phyloP scores from a whole-genome alignment of 2,113 vertebrate species.

The Lepidothrix coronata region DNA sequence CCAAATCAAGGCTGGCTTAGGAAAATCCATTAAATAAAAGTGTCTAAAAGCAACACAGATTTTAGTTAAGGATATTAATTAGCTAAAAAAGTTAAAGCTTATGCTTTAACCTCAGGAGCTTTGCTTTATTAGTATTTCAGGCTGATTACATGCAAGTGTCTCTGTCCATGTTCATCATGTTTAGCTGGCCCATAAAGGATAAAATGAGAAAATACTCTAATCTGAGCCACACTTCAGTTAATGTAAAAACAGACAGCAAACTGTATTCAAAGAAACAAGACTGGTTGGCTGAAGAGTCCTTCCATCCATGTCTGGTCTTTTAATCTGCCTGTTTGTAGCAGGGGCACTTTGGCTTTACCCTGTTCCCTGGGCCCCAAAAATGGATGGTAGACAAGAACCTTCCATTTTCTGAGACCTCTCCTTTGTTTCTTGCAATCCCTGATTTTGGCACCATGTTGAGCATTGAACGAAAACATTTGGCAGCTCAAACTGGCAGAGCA shows the following conservation, averaged over 20 bases:
- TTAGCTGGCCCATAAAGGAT: neutral
- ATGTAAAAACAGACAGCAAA: neutral
- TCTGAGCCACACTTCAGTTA: neutral
- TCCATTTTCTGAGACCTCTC: neutral
- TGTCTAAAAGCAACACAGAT: neutral
- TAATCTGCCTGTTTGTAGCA: neutral
- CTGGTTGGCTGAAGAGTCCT: neutral
- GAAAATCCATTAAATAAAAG: neutral
- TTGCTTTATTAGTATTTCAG: neutral
- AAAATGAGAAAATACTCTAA: neutral
- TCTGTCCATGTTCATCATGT: neutral
- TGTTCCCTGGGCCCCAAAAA: neutral
- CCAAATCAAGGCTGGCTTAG: conserved; percentile 1
- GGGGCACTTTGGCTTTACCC: neutral
- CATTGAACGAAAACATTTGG: neutral
- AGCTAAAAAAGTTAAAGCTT: neutral
- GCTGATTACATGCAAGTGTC: fast-evolving
- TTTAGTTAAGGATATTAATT: conserved; percentile 3
- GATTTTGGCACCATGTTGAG: neutral
- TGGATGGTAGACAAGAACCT: neutral
- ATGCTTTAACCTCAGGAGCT: neutral
- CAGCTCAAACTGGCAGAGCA: neutral
- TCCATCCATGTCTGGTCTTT: neutral
- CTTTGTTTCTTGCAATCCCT: neutral
- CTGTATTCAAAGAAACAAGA: neutral